Evolutionary conservation across 1,140 invertebrate species (phyloP).

Genomic region (Lordiphosa clarofinis): DNA sequence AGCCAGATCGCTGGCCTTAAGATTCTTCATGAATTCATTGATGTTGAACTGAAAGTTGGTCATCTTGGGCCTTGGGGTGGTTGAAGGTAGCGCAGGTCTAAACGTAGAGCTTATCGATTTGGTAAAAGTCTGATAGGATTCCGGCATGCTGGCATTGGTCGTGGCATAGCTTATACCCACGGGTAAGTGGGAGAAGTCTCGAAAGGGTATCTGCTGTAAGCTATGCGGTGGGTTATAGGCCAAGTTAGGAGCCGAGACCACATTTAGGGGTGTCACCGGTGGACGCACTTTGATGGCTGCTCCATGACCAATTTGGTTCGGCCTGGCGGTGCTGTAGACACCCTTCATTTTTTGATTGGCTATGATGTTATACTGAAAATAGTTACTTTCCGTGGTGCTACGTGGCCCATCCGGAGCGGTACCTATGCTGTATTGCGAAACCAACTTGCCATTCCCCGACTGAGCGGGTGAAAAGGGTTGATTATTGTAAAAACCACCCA

Average conservation of each 20-base stretch:
- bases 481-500: conserved; percentile 82
- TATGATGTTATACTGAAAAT: conserved; percentile 72
- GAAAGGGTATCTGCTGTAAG: conserved; percentile 39
- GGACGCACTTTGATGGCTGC: conserved; percentile 38
- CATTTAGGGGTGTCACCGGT: conserved; percentile 48
- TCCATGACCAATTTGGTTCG: conserved; percentile 44
- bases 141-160: conserved; percentile 46
- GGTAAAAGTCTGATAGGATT: conserved; percentile 67
- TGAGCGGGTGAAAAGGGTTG: conserved; percentile 11
- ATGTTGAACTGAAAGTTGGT: conserved; percentile 65
- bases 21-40: conserved; percentile 69
- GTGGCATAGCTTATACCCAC: conserved; percentile 54
- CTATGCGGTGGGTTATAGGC: conserved; percentile 30
- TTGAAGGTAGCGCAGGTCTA: conserved; percentile 7
- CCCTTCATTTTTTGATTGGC: conserved; percentile 77
- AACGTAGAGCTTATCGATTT: conserved; percentile 40
- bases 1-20: conserved; percentile 60
- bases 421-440: conserved; percentile 69
- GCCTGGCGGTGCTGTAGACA: conserved; percentile 39
- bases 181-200: conserved; percentile 41
- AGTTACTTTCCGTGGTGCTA: conserved; percentile 70
- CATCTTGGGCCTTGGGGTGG: conserved; percentile 30
- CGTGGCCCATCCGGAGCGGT: conserved; percentile 7
- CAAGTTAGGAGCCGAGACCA: conserved; percentile 61
- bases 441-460: conserved; percentile 29